Evolutionary conservation across 64 coral and sea anemone genomes (phyloP).

Genomic region (Dendronephthya gigantea): DNA sequence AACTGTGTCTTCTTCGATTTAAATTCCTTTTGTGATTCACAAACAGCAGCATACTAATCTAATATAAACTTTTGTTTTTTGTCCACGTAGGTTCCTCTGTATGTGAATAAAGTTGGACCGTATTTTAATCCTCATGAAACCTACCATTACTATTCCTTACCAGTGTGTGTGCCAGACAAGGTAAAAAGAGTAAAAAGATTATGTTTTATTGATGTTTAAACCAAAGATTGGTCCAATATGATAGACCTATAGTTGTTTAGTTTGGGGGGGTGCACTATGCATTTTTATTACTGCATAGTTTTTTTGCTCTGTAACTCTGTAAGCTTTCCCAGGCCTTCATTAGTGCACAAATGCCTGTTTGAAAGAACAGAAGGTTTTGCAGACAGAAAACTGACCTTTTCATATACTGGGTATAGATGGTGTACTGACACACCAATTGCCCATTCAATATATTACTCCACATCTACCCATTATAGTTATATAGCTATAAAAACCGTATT

Average conservation of each 20-base stretch:
- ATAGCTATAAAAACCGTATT: no score
- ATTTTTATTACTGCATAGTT: no score
- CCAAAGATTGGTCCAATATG: no score
- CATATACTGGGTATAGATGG: no score
- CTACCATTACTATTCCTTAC: constrained; percentile 89
- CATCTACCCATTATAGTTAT: no score
- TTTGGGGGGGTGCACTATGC: no score
- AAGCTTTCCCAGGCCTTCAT: neutral
- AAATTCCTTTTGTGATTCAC: no score
- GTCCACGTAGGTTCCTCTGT: constrained; percentile 54
- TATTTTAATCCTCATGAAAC: constrained; percentile 98
- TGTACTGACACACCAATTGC: no score
- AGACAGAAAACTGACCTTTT: no score
- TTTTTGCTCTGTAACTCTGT: neutral
- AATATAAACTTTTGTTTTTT: neutral
- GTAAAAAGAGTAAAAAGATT: neutral
- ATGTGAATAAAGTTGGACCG: constrained; percentile 98
- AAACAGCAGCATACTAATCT: neutral
- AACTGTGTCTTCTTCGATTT: no score
- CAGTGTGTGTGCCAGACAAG: constrained; percentile 81
- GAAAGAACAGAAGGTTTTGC: neutral
- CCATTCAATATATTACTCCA: no score
- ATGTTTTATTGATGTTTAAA: neutral
- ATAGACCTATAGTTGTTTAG: no score
- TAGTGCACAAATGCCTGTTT: neutral